Evolutionary conservation across 1,140 invertebrate genomes (phyloP).

Genomic region (Drosophila kikkawai): DNA sequence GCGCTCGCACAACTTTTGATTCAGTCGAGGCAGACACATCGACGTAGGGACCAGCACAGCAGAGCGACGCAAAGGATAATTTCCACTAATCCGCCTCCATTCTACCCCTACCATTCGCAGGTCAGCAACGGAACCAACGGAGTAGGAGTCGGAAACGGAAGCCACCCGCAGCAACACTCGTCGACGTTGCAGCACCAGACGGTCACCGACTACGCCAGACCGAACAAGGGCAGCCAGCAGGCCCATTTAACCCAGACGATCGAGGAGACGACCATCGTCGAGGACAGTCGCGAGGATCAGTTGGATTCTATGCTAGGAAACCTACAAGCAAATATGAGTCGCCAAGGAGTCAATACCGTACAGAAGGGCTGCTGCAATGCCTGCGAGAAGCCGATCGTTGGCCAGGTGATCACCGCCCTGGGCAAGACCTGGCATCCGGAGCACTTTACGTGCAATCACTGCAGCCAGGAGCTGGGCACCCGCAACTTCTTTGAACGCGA

Average conservation of each 20-base stretch:
- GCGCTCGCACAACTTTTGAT: constrained; percentile 83
- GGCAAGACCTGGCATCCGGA: constrained; percentile 99
- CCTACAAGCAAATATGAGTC: constrained; percentile 95
- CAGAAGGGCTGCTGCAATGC: constrained; percentile 99
- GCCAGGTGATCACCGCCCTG: constrained; percentile 96
- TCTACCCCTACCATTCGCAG: constrained; percentile 70
- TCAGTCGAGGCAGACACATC: constrained; percentile 82
- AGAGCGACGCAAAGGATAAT: constrained; percentile 2
- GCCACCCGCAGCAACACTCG: constrained; percentile 51
- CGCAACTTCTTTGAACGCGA: constrained; percentile 99
- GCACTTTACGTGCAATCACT: constrained; percentile 99
- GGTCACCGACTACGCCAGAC: constrained; percentile 90
- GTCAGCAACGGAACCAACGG: constrained; percentile 85
- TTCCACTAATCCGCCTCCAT: not conserved
- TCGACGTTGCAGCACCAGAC: constrained; percentile 86
- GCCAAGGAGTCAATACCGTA: constrained; percentile 98
- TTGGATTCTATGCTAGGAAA: constrained; percentile 95
- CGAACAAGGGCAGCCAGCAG: constrained; percentile 87
- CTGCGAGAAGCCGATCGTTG: constrained; percentile 99
- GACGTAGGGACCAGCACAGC: constrained; percentile 55
- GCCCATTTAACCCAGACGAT: constrained; percentile 85
- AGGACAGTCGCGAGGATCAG: constrained; percentile 86
- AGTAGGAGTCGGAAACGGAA: constrained; percentile 33
- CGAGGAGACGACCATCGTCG: constrained; percentile 82
- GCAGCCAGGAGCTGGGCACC: constrained; percentile 97